Evolutionary conservation across 2,113 vertebrate genomes (phyloP), one percentile per base, ranked within the genome.

Genomic region (Chionomys nivalis): DNA sequence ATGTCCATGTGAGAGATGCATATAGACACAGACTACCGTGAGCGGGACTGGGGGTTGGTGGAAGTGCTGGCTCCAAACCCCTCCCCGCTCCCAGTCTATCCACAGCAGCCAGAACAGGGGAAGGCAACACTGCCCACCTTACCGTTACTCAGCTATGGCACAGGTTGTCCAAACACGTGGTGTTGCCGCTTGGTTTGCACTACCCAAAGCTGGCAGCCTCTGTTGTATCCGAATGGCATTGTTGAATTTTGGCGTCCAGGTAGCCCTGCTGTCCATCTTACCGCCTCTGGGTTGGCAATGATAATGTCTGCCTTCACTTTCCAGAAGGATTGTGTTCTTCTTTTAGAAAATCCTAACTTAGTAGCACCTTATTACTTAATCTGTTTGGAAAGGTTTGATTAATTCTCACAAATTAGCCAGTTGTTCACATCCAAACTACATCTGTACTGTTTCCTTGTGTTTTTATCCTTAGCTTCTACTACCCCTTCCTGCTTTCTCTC

Each of bases 241-340:
- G 2, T 58, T 39, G 52, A 31, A 21, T 92, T 83, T 72, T 83
- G 55, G 31, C n/a, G 47, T 36, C 42, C 86, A 39, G 31, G 72
- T 78, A 87, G 16, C 52, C 33, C 52, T 66, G 13, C 19, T 6
- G 92, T 72, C 52, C 78, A 21, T 55, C 63, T 55, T 68, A 7
- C 23, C 47, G 36, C 12, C n/a, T 33, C 63, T 90, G 11, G 75
- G 70, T 65, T 95, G 73, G 42, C 28, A 92, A 83, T 75, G 42
- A 72, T 83, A 81, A 88, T 19, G 52, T 91, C 55, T 72, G 26
- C 87, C 12, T 75, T 86, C 79, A 3, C 79, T 94, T 92, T 92
- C 42, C 21, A 58, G 94, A 79, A 85, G 17, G 8, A 47, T 13
- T 76, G 3, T 66, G n/a, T 3, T 92, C 58, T 97, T 81, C 73